Percentiles rank a stretch among this genome's conserved stretches.
These are phyloP conservation scores for Hemicrepidius hirtus DNA, from an alignment of 2,888 invertebrate genomes.

Conservation along the genomic window DNA sequence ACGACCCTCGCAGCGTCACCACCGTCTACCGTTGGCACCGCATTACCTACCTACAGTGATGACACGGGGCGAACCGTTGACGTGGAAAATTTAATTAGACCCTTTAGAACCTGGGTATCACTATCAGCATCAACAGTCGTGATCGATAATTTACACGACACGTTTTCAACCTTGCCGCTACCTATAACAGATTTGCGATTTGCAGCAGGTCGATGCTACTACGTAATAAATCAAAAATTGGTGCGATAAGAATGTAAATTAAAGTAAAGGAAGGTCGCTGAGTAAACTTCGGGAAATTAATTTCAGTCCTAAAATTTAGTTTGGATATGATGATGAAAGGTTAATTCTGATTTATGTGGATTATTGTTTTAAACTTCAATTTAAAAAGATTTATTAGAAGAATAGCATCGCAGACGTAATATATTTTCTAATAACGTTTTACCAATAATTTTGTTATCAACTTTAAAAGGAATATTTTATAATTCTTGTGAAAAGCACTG, in stretches of 20 bases:
- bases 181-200: conserved; percentile 27
- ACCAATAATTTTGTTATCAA: too few relatives aligned
- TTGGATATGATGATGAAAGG: too few relatives aligned
- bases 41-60: conserved; percentile 40
- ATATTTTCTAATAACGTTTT: too few relatives aligned
- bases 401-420: too few relatives aligned
- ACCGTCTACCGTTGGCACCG: conserved; percentile 19
- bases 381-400: too few relatives aligned
- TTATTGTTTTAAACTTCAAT: too few relatives aligned
- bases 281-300: background rate
- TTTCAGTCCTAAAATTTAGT: background rate
- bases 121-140: conserved; percentile 45
- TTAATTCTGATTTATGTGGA: too few relatives aligned
- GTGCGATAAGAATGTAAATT: conserved; percentile 25
- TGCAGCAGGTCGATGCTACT: conserved; percentile 14
- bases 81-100: conserved; percentile 50
- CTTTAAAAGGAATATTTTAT: too few relatives aligned
- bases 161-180: conserved; percentile 28
- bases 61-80: conserved; percentile 41
- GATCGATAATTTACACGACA: conserved; percentile 42
- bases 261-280: background rate
- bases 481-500: too few relatives aligned
- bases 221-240: conserved; percentile 17
- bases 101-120: conserved; percentile 37
- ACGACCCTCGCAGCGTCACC: conserved; percentile 24